Base-by-base conservation (phyloP, 2,797 vertebrate genomes). In the Sphaeramia orbicularis region DNA sequence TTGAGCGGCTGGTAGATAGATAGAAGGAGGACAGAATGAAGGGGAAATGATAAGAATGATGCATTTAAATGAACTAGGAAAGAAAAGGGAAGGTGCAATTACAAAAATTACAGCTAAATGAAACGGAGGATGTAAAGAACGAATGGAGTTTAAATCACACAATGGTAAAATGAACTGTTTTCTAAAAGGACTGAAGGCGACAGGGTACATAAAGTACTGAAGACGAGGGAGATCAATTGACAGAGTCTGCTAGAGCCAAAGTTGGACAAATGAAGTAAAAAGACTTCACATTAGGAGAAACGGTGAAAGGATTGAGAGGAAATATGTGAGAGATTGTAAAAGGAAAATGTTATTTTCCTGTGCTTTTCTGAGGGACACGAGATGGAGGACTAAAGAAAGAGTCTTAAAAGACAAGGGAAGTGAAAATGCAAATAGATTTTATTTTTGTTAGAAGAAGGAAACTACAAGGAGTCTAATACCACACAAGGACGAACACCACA, bases 1-100 rank as follows among this genome's bases (percentile, higher is more conserved):
- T 95, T 94, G 96, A 94, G 86, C 94, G 94, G 92, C 95, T 96
- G 92, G 91, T 92, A 92, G 89, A 94, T 89, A 93, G 86, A 95
- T 52, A 76, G 47, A 90, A 94, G 56, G 48, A 93, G 90, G 92
- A 92, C 73, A 84, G 91, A 88, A 91, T 81, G 91, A 95, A 92
- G 89, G 84, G 90, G 90, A 90, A 93, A 68, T 30, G 47, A 74
- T 50, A 21, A 76, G 8, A 75, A 65, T 55, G 16, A 59, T 21
- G 73, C 24, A 73, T 45, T 42, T 58, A 78, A 62, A 52, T 38
- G 44, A 66, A 9, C 47, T 10, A 53, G 35, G 57, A 44, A 8
- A 59, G 7, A 10, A 73, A 11, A 12, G 16, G 10, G 49, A 78
- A 73, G 15, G 64, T 49, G 49, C 19, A 62, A 61, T 43, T 64